Base-by-base conservation (phyloP, 2,888 invertebrate genomes). In the Subacronicta megacephala region DNA sequence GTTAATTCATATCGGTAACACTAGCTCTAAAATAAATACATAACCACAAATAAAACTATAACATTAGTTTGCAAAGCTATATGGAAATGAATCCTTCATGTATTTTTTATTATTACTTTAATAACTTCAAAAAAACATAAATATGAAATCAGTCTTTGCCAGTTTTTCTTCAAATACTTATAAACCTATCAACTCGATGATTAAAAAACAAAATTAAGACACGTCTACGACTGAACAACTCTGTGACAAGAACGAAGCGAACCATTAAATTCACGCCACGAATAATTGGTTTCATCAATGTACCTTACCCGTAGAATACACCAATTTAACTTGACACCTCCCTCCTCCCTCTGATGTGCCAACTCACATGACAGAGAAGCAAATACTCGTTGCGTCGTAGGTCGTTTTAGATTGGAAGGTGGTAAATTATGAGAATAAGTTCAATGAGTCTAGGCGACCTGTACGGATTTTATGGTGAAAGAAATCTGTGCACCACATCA, bases 241-340 rank as follows among this genome's bases (percentile, higher is more conserved):
- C 74, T 74, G 60, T 73, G 72, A 72, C 65, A 62, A 72, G 65
- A 69, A 73, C 60, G 71, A 72, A 74, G 68, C 65, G 73, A 72
- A 83, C 81, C 85, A 86, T 85, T 87, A 87, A 88, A 87, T 87
- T 88, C 85, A 84, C 85, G 83, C 88, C 80, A 83, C 80, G 80
- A 82, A 84, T 90, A 90, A 90, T 90, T 90, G 85, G 84, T 88
- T 88, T 83, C 88, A 89, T 87, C 87, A 85, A 80, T 80, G 84
- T 83, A 82, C 80, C 69, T 72, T 72, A 74, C 69, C 63, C 66
- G 66, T 72, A 60, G 62, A 60, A 61, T 44, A 68, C 55, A 64
- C 75, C 69, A 68, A 64, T 69, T 69, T 72, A 64, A 62, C 74
- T 70, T 75, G 76, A 69, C 64, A 67, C 63, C 59, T 58, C 42